Evolutionary conservation across 1,140 invertebrate species (phyloP), one percentile per base, ranked within the genome.

Genomic region (Cotesia chilonis): DNA sequence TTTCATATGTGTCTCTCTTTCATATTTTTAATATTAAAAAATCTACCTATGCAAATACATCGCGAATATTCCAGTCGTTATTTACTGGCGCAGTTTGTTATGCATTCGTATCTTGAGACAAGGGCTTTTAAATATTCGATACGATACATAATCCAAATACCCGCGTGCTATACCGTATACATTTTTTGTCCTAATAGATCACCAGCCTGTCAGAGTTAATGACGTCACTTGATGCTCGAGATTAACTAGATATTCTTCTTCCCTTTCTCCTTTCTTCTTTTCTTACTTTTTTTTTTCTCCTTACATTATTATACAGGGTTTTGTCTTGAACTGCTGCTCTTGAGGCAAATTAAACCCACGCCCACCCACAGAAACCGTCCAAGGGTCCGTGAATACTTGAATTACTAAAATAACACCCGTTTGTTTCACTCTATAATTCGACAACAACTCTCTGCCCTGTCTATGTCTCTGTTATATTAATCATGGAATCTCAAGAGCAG

Each of bases 331-430:
- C 51, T 59, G 35, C 61, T 68, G 82, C 82, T 78, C 81, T 80
- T 79, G 66, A 78, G 72, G 76, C 71, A 79, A 83, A 84, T 84
- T 81, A 80, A 83, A 73, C 75, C 64, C 41, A 76, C 78, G 79
- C 80, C 70, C 80, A 83, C 79, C 77, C 80, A 79, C 76, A 70
- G 63, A 41, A 47, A 70, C n/a, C 47, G 63, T 68, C 59, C 72
- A 70, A 78, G 75, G 77, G 75, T 69, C 60, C 63, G 74, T 70
- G 55, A 59, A 52, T 69, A 71, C 73, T 74, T 79, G 79, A 80
- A 76, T 80, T 76, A 77, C 76, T 79, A 74, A 84, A 84, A 85
- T 84, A 83, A 82, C 81, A 79, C 68, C 66, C 70, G 79, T 64
- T 71, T 61, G 65, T 72, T 72, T 72, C 71, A 68, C 55, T 66